Percentiles rank a stretch among this genome's conserved stretches.
Evolutionary conservation across 2,797 vertebrate genomes (phyloP).

Genomic region (Diglossa cyanea): DNA sequence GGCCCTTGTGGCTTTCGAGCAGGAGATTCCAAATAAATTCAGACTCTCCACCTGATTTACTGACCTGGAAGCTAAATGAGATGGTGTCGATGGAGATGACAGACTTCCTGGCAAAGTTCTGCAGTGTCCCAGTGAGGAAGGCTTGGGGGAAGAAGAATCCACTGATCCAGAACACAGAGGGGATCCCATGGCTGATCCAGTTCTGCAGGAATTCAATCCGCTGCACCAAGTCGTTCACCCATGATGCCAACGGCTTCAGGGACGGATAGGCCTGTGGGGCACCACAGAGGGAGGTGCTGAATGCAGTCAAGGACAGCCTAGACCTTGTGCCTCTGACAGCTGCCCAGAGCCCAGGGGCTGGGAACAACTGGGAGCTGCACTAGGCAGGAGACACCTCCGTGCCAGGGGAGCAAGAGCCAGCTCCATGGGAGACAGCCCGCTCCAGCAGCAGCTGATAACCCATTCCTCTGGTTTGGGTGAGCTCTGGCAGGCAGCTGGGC

Average conservation of each 20-base stretch:
- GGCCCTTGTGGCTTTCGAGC: background rate
- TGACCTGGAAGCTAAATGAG: conserved; percentile 87
- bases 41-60: background rate
- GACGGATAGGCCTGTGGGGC: conserved; percentile 84
- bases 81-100: conserved; percentile 85
- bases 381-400: background rate
- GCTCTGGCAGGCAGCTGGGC: background rate
- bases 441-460: background rate
- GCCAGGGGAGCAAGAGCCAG: background rate
- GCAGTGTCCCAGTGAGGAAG: conserved; percentile 90
- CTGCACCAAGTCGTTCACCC: conserved; percentile 87
- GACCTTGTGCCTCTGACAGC: background rate
- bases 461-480: background rate
- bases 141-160: conserved; percentile 93
- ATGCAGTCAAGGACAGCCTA: background rate
- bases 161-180: conserved; percentile 90
- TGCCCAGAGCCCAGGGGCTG: background rate
- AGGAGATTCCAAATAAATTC: background rate
- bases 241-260: conserved; percentile 88
- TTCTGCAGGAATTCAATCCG: conserved; percentile 81
- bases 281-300: background rate
- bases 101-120: conserved; percentile 86
- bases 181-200: conserved; percentile 85
- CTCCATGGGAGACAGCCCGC: background rate
- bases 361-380: background rate